These are phyloP conservation scores for Drosophila pachea DNA, from an alignment of 1,140 invertebrate species.

Conservation along the genomic window DNA sequence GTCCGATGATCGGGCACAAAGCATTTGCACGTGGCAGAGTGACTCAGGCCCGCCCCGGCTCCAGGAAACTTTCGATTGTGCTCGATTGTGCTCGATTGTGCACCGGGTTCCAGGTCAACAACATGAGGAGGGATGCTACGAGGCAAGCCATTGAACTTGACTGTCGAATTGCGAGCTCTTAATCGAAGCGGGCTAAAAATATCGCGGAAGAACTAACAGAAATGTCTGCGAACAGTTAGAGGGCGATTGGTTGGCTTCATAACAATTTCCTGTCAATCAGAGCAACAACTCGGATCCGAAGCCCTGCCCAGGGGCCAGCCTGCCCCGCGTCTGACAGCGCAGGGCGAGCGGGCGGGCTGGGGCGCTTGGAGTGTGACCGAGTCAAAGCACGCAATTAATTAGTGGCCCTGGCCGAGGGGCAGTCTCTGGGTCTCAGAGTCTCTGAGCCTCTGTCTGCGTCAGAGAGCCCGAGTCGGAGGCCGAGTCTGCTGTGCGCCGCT, in stretches of 20 bases:
- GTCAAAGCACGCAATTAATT: slow-evolving; percentile 69
- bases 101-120: slow-evolving; percentile 38
- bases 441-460: too few relatives aligned
- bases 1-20: slow-evolving; percentile 60
- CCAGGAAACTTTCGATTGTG: slow-evolving; percentile 65
- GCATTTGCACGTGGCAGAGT: slow-evolving; percentile 43
- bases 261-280: slow-evolving; percentile 37
- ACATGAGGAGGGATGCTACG: slow-evolving; percentile 32
- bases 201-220: not conserved
- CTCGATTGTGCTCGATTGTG: slow-evolving; percentile 25
- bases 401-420: slow-evolving; percentile 43
- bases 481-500: slow-evolving; percentile 24
- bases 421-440: too few relatives aligned
- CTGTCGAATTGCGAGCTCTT: slow-evolving; percentile 18
- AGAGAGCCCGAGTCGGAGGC: too few relatives aligned
- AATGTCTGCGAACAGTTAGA: slow-evolving; percentile 19
- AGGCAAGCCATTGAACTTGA: slow-evolving; percentile 25
- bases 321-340: not conserved
- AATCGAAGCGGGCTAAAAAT: slow-evolving; percentile 17
- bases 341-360: not conserved
- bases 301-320: slow-evolving; percentile 10
- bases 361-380: slow-evolving; percentile 32
- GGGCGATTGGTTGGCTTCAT: slow-evolving; percentile 18
- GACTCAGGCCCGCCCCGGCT: slow-evolving; percentile 40
- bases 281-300: slow-evolving; percentile 31